Evolutionary conservation across 2,888 invertebrate species (phyloP).

Genomic region (Chouioia cunea): DNA sequence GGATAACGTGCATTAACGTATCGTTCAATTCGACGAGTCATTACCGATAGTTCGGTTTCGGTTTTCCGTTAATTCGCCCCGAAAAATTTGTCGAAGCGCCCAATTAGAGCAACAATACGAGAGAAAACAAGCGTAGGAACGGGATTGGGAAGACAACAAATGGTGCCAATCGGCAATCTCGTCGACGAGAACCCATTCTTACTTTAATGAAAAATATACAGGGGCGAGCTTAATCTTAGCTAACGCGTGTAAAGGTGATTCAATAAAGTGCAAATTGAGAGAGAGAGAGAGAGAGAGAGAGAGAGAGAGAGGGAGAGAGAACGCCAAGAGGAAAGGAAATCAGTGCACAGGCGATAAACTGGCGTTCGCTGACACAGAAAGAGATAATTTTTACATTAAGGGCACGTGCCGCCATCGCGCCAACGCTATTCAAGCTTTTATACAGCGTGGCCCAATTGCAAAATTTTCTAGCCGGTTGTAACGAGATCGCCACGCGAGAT

Average conservation of each 20-base stretch:
- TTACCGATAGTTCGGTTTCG: no score
- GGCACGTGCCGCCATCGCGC: constrained; percentile 29
- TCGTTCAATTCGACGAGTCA: no score
- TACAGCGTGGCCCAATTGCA: constrained; percentile 28
- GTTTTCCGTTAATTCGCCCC: no score
- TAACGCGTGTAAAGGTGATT: constrained; percentile 14
- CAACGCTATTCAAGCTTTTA: neutral
- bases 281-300: constrained; percentile 12
- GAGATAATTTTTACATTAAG: constrained; percentile 47
- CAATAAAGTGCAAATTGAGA: constrained; percentile 42
- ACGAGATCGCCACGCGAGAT: no score
- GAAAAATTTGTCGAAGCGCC: neutral
- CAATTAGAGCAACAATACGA: constrained; percentile 8
- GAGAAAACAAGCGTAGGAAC: no score
- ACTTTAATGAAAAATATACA: no score
- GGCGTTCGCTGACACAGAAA: constrained; percentile 45
- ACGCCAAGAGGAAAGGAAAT: no score
- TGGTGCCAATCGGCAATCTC: no score
- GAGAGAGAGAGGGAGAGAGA: constrained; percentile 13
- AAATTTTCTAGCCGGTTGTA: neutral
- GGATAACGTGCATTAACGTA: no score
- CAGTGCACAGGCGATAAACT: constrained; percentile 26
- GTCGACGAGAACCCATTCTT: no score
- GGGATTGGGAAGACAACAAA: no score
- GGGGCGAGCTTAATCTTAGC: no score